These are phyloP conservation scores for Sarcoramphus papa DNA, from an alignment of 2,797 vertebrate genomes.

Conservation along the genomic window DNA sequence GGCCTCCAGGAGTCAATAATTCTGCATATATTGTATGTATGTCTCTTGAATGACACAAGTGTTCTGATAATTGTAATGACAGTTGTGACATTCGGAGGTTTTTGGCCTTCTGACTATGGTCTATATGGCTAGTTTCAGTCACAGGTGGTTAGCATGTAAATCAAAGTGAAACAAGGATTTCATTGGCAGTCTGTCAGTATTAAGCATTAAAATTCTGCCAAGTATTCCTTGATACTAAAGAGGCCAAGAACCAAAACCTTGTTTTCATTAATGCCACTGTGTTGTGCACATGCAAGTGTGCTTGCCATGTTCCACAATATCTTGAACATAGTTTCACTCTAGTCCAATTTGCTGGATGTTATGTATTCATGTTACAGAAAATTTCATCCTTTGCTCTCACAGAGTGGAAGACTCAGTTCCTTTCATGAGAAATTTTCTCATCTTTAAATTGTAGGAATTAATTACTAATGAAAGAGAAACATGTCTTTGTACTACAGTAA, in stretches of 20 bases:
- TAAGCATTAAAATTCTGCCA: neutral
- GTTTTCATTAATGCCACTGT: neutral
- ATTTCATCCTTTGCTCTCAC: neutral
- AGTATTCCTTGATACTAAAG: neutral
- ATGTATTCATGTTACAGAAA: neutral
- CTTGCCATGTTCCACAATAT: neutral
- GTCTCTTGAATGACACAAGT: neutral
- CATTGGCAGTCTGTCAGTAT: neutral
- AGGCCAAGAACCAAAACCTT: neutral
- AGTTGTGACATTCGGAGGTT: neutral
- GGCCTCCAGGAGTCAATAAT: constrained; percentile 94
- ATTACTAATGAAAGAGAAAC: constrained; percentile 8
- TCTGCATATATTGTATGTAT: constrained; percentile 91
- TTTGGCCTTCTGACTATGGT: neutral
- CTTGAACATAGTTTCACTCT: neutral
- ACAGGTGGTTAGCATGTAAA: neutral
- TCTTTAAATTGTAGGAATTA: neutral
- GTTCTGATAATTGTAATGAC: neutral
- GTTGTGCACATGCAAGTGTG: neutral
- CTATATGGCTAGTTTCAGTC: neutral
- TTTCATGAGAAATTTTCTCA: neutral
- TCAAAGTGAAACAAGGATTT: neutral
- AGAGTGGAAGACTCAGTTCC: neutral
- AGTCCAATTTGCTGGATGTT: neutral
- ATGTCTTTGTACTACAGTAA: neutral